phyloP scores from a whole-genome alignment of 2,113 vertebrate species.

The Percopsis transmontana region DNA sequence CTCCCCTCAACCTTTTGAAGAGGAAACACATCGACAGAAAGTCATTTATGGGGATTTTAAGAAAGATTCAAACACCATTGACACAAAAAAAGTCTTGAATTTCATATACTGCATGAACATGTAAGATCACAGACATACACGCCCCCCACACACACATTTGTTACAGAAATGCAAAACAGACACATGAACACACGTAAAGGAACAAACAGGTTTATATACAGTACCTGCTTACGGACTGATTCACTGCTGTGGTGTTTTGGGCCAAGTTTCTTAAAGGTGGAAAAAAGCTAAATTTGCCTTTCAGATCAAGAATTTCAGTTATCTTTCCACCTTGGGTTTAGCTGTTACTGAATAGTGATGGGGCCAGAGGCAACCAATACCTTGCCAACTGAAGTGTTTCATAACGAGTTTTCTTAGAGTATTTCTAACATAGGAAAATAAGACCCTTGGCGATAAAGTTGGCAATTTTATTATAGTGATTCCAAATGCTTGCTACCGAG shows the following conservation, averaged over 20 bases:
- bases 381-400: too few species aligned
- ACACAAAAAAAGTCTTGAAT: too few species aligned
- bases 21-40: too few species aligned
- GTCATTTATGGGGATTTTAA: too few species aligned
- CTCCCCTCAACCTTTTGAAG: too few species aligned
- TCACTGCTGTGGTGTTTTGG: background rate
- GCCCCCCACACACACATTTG: background rate
- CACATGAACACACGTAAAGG: background rate
- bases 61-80: too few species aligned
- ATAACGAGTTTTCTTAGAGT: too few species aligned
- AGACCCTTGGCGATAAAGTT: too few species aligned
- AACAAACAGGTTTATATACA: background rate
- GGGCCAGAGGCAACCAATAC: background rate
- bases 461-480: too few species aligned
- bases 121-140: background rate
- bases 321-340: background rate
- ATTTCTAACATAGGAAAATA: too few species aligned
- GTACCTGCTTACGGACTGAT: background rate
- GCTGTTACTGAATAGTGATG: background rate
- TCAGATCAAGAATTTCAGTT: background rate
- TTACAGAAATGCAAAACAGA: background rate
- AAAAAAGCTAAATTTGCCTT: background rate
- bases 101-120: too few species aligned
- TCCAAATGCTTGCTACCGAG: too few species aligned
- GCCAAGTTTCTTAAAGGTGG: background rate